These are phyloP conservation scores for Pterophyllum scalare DNA, from an alignment of 2,113 vertebrate genomes.

Conservation along the genomic window DNA sequence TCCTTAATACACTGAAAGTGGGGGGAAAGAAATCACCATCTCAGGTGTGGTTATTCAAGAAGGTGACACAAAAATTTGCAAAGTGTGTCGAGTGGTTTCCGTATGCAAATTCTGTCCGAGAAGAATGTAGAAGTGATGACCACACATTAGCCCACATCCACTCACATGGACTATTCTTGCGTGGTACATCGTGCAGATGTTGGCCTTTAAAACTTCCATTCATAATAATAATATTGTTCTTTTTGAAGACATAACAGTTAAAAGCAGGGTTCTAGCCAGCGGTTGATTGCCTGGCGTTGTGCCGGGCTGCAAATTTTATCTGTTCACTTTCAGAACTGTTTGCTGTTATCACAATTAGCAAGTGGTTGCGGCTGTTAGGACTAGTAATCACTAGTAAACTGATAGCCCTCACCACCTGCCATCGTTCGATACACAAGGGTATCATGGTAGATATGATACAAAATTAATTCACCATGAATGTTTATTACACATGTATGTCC, in stretches of 20 bases:
- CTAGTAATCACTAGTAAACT: no score
- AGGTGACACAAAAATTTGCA: conserved; percentile 3
- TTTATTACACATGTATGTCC: not conserved
- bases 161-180: not conserved
- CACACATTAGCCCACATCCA: not conserved
- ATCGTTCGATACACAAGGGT: no score
- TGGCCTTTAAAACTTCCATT: not conserved
- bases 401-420: no score
- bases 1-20: conserved; percentile 27
- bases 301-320: no score
- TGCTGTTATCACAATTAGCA: no score
- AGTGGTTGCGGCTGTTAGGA: no score
- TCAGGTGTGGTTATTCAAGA: conserved; percentile 29
- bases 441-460: not conserved
- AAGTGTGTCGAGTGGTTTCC: not conserved
- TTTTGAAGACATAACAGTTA: not conserved
- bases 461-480: not conserved
- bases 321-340: no score
- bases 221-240: not conserved
- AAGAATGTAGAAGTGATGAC: not conserved
- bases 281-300: no score
- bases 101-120: conserved; percentile 18
- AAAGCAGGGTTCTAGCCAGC: no score
- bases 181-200: not conserved
- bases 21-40: not conserved